Base-by-base conservation (phyloP, 2,113 vertebrate species). In the Leptosomus discolor region DNA sequence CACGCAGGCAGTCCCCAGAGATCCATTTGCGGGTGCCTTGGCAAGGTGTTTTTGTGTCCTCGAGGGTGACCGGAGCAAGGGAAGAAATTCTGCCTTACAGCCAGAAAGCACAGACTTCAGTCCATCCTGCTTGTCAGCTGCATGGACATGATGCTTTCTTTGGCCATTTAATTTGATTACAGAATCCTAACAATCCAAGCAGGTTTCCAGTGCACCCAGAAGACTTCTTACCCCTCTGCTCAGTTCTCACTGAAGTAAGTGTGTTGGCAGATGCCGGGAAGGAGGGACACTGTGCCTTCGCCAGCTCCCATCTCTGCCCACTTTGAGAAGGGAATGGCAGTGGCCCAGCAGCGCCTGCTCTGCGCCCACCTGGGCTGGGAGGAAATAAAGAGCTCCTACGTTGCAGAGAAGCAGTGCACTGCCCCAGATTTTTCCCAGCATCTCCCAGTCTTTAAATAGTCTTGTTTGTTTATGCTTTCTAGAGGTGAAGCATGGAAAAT, bases 281-380 rank as follows among this genome's bases (percentile, higher is more conserved):
- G 10, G 2, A 43, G 43, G n/a, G 36, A 50, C 12, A 5, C 32
- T 41, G 15, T 5, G 7, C 65, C 53, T 53, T 85, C 36, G 30
- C 39, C 57, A 68, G 9, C 17, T 70, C n/a, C 48, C 45, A 17
- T 14, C 46, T 32, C 57, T 68, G 53, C 56, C 46, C 3, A 0
- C 30, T 16, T 30, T 26, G 39, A 16, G 48, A 61, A 45, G 24
- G 50, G 39, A 24, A 43, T 1, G 3, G 26, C 1, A 1, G 17
- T 15, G 32, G 60, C 43, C 0, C 0, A 5, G 20, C 51, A 18
- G 36, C 4, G 2, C n/a, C 60, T 41, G 23, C n/a, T 48, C 50
- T 36, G 16, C 7, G 0, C 22, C 64, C 2, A 0, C 1, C 0
- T 23, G 6, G 18, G n/a, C 43, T 5, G 1, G 12, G n/a, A 69